These are phyloP conservation scores for Rhorus exstirpatorius DNA, from an alignment of 2,888 invertebrate species.

Conservation along the genomic window DNA sequence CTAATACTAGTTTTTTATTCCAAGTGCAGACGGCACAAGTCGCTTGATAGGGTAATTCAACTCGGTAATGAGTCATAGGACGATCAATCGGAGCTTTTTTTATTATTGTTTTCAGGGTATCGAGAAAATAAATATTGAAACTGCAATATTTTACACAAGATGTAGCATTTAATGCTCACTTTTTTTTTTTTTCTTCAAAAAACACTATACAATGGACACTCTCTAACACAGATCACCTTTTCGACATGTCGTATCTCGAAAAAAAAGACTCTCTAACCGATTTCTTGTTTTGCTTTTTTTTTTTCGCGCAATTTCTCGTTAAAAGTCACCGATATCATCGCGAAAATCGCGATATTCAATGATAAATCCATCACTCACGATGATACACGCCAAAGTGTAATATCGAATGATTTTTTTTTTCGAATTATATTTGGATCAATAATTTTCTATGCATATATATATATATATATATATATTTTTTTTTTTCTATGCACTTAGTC, in stretches of 20 bases:
- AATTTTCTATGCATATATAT: conserved; percentile 33
- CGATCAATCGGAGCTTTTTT: no score
- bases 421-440: conserved; percentile 49
- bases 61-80: no score
- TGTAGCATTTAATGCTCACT: conserved; percentile 86
- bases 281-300: conserved; percentile 36
- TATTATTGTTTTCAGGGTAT: conserved; percentile 16
- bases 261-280: conserved; percentile 69
- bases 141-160: conserved; percentile 83
- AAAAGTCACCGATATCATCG: conserved; percentile 74
- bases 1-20: no score
- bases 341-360: conserved; percentile 74
- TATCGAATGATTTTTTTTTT: conserved; percentile 65
- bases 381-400: conserved; percentile 71
- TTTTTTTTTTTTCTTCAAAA: conserved; percentile 81
- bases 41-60: no score
- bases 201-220: conserved; percentile 86
- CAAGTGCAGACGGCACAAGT: no score
- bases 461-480: conserved; percentile 56
- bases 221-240: conserved; percentile 85
- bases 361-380: conserved; percentile 75
- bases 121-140: conserved; percentile 77
- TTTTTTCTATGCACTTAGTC: conserved; percentile 77
- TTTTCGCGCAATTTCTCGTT: conserved; percentile 74
- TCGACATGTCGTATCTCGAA: conserved; percentile 75